Evolutionary conservation across 2,797 vertebrate genomes (phyloP), one percentile per base, ranked within the genome.

Genomic region (Mycteria americana): DNA sequence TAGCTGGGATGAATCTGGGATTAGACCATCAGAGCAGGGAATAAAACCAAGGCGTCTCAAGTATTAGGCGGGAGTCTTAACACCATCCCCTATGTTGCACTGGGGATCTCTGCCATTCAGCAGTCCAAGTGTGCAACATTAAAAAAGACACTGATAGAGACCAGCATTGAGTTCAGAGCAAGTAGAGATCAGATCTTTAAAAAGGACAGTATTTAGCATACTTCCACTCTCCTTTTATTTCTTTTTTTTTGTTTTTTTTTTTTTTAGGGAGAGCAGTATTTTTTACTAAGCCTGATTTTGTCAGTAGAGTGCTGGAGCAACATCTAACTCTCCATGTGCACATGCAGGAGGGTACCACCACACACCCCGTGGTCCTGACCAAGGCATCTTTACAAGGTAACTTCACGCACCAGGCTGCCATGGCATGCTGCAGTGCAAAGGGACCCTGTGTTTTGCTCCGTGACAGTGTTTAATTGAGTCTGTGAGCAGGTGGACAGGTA

Each of bases 11-110:
- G 94, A 95, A 70, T 76, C 89, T 93, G 69, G 92, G 95, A 95
- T 96, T 95, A 97, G 80, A 87, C 95, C 81, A 96, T 95, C 85
- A 97, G 81, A 96, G 84, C 76, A 95, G 64, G n/a, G 93, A 95
- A 93, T 95, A 95, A 93, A 95, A 93, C 51, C 73, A 74, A 75
- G 69, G 41, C 39, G 0, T 88, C 70, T 85, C 74, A 70, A 89
- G 93, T 74, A 94, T 96, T 94, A 94, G 59, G 54, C 56, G 10
- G 78, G 76, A 91, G 70, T 46, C 88, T 95, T 96, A 96, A 82
- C 85, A 89, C 83, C 81, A 76, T 84, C 39, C 23, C 0, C 57
- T 72, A 4, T 25, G 19, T 27, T 3, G 18, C 31, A 10, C 69
- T 3, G 17, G 48, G 54, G 74, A 74, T 53, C 1, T 8, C 54